Evolutionary conservation across 1,140 invertebrate species (phyloP), one percentile per base, ranked within the genome.

Genomic region (Planococcus citri): DNA sequence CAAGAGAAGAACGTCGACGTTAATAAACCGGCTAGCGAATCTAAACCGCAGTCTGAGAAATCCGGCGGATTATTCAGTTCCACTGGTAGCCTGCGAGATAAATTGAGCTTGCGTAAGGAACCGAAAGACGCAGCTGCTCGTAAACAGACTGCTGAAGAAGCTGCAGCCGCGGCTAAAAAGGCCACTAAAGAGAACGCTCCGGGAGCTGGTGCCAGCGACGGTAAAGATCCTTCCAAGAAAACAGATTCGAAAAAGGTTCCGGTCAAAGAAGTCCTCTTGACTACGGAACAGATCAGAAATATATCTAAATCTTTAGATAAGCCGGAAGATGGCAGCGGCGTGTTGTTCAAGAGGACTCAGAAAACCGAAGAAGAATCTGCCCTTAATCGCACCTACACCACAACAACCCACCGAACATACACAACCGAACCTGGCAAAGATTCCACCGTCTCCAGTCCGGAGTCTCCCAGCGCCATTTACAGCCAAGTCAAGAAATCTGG

Each of bases 1-100:
- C 75, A 68, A 14, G 72, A 73, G 60, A 72, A 73, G 68, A 74
- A 27, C 33, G 27, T 37, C 24, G 24, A 22, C 17, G 27, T 69
- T 6, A 51, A 3, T 14, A 51, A 51, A 51, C 41, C 41, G 17
- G 12, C 29, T 51, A 51, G 41, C 12, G 41, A 51, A 17, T 9
- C 41, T 14, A 51, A 51, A 51, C 17, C 12, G 4, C 12, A 6
- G n/a, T 2, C 41, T 14, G 41, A 51, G n/a, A 51, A 51, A 20
- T 20, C 10, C 10, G n/a, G 41, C n/a, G 41, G 41, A 9, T 14
- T 51, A 3, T 51, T 51, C 41, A 51, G 41, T 17, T 51, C 41
- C 17, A 3, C 41, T 3, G 41, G 41, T 51, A 51, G 41, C 41
- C n/a, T 51, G 2, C 4, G 41, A 51, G 41, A 51, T 3, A 51